phyloP scores from a whole-genome alignment of 2,113 vertebrate species.

The Felis catus region F.catus_Fca126_mat1.0 CM031414.1:28439001-28439500 shows the following conservation, averaged over 20 bases:
- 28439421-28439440: not conserved
- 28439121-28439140: not conserved
- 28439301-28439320: not conserved
- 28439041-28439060: not conserved
- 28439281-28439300: not conserved
- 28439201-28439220: slow-evolving; percentile 42
- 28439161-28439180: slow-evolving; percentile 50
- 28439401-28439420: not conserved
- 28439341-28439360: not conserved
- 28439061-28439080: not conserved
- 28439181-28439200: slow-evolving; percentile 24
- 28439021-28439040: not conserved
- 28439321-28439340: not conserved
- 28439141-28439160: slow-evolving; percentile 1
- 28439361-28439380: not conserved
- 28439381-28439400: not conserved
- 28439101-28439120: not conserved
- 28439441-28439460: not conserved
- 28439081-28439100: not conserved
- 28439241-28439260: not conserved
- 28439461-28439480: not conserved
- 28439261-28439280: not conserved
- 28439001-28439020: not conserved
- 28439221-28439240: not conserved
- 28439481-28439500: not conserved